Conservation (phyloP, 1,140 invertebrate genomes). For the Wiebesia pumilae region DNA sequence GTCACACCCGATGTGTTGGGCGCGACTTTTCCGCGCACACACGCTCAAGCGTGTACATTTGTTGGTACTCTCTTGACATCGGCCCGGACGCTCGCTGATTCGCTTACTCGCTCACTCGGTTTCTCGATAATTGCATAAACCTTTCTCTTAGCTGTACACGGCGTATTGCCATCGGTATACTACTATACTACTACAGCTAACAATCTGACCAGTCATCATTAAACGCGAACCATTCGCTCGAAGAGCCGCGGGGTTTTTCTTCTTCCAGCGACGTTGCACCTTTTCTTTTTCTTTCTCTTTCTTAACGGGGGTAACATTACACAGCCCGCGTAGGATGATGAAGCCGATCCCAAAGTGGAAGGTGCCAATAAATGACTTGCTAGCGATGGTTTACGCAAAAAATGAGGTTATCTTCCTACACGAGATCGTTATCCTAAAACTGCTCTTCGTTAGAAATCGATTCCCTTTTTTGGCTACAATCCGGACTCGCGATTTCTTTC, state of each 20-base stretch:
- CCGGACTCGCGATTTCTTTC: no score
- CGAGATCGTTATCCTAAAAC: not conserved
- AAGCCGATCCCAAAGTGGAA: not conserved
- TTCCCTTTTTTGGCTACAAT: not conserved
- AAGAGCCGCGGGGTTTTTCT: not conserved
- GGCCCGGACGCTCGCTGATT: not conserved
- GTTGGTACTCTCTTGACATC: slow-evolving; percentile 28
- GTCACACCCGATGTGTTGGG: slow-evolving; percentile 29
- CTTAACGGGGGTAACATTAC: not conserved
- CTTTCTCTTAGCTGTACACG: slow-evolving; percentile 31
- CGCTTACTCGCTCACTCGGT: slow-evolving; percentile 26
- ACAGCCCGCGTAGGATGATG: not conserved
- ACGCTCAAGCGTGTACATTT: not conserved
- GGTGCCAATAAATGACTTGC: not conserved
- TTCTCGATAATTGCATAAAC: slow-evolving; percentile 52
- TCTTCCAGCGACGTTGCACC: not conserved
- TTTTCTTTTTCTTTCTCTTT: not conserved
- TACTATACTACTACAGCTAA: not conserved
- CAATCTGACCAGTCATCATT: slow-evolving; percentile 48
- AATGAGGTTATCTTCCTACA: not conserved
- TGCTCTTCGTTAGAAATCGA: not conserved
- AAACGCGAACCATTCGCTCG: not conserved
- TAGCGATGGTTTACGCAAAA: not conserved
- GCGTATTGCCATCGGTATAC: not conserved
- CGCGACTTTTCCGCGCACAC: not conserved